Conservation (phyloP, 2,113 vertebrate genomes). For the Vulpes lagopus region DNA sequence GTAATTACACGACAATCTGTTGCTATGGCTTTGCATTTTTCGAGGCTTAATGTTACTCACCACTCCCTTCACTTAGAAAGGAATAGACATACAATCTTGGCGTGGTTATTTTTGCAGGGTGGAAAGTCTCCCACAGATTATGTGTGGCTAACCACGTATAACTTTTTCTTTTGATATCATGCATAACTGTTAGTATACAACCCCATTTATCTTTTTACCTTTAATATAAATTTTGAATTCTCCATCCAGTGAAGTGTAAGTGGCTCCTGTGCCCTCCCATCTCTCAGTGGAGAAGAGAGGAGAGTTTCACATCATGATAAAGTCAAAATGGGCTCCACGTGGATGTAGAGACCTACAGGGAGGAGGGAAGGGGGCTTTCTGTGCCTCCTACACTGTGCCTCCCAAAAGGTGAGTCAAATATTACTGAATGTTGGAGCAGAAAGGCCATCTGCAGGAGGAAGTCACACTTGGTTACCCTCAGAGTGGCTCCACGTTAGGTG, state of each 20-base stretch:
- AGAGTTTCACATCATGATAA: neutral
- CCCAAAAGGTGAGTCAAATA: neutral
- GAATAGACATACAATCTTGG: neutral
- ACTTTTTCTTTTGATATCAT: neutral
- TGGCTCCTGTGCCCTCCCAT: neutral
- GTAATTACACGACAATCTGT: neutral
- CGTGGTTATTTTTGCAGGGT: neutral
- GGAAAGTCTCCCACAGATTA: neutral
- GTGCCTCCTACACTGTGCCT: neutral
- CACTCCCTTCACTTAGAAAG: neutral
- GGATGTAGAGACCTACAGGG: fast-evolving
- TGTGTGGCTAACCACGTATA: neutral
- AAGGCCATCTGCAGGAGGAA: neutral
- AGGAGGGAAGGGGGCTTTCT: neutral
- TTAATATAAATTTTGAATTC: neutral
- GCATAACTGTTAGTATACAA: neutral
- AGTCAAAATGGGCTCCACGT: neutral
- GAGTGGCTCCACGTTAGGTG: neutral
- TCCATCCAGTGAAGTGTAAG: neutral
- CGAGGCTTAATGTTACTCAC: neutral
- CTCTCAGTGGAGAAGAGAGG: neutral
- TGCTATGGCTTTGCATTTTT: slow-evolving; percentile 7
- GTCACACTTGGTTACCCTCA: neutral
- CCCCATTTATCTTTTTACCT: neutral
- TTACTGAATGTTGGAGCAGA: neutral